Evolutionary conservation across 1,140 invertebrate species (phyloP), one percentile per base, ranked within the genome.

Genomic region (Eumaeus atala): DNA sequence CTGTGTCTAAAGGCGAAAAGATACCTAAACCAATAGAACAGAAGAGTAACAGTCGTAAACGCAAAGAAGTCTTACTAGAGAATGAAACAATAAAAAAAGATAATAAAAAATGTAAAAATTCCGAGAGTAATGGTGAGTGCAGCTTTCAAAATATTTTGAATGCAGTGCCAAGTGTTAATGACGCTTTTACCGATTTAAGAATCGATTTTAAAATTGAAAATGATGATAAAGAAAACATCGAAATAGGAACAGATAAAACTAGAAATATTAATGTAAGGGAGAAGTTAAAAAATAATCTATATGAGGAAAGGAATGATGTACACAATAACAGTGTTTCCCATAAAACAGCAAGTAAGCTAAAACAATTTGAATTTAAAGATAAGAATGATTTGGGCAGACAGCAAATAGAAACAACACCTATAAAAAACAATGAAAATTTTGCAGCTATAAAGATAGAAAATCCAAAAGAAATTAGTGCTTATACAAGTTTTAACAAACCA

Each of bases 131-230:
- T 17, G 16, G 21, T 12, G 34, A 51, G 12, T 18, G 36, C 51
- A 47, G 63, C 38, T 48, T 59, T 11, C 34, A 12, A 47, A 59
- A 64, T 53, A 64, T 77, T 14, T 64, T 88, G 28, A 78, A 86
- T 57, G 75, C 62, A 40, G 68, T 88, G 14, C 86, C 84, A 6
- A 87, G 84, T 78, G 86, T 86, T 9, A 80, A 87, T 68, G 84
- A 87, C 72, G 61, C 72, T 40, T 87, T 77, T 56, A 64, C 64
- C 40, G 70, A 84, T 44, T 66, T 84, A 62, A 70, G 70, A 35
- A 74, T 81, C 37, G 66, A 80, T 66, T 79, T 84, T 40, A 68
- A 78, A 55, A 65, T 74, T 57, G 35, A 63, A 59, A 66, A 61
- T 48, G 51, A 33, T 50, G 40, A 66, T 33, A 59, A 38, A 38